A percentile compares a stretch with the other conserved stretches of the same genome.
These are phyloP conservation scores for Megalonaias nervosa DNA, from an alignment of 1,140 invertebrate species.

Conservation along the genomic window DNA sequence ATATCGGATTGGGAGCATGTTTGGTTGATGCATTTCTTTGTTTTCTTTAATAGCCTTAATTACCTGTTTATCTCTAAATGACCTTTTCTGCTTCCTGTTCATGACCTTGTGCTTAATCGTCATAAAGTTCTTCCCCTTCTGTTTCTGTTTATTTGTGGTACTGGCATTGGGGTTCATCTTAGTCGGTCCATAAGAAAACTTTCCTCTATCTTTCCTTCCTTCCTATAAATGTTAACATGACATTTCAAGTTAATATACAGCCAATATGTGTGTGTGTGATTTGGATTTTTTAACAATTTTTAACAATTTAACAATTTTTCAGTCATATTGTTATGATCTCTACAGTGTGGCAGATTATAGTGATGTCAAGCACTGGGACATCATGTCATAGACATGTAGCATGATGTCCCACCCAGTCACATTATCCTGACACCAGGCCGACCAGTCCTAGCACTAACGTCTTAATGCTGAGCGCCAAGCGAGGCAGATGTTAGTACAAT, in stretches of 20 bases:
- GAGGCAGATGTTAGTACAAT: too few relatives aligned
- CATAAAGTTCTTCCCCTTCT: constrained; percentile 92
- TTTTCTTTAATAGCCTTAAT: background rate
- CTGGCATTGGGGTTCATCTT: constrained; percentile 85
- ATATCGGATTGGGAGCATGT: accelerated
- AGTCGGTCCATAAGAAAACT: constrained; percentile 89
- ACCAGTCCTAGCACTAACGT: too few relatives aligned
- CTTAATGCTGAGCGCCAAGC: too few relatives aligned
- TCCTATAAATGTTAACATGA: constrained; percentile 71
- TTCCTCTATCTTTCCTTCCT: constrained; percentile 89
- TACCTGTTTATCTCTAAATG: constrained; percentile 93
- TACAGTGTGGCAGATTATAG: too few relatives aligned
- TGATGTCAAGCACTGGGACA: too few relatives aligned
- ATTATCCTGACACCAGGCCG: too few relatives aligned
- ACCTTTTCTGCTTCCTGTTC: constrained; percentile 91
- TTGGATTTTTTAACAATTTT: too few relatives aligned
- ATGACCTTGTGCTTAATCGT: constrained; percentile 96
- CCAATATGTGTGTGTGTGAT: too few relatives aligned
- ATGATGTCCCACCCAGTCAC: too few relatives aligned
- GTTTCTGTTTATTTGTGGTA: constrained; percentile 94
- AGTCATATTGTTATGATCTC: background rate
- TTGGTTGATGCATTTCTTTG: background rate
- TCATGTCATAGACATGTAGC: too few relatives aligned
- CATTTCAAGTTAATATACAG: constrained; percentile 28
- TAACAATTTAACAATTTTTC: background rate